Percentiles rank a stretch among this genome's conserved stretches.
Evolutionary conservation across 2,797 vertebrate species (phyloP).

Genomic region (Tokudaia muenninki): DNA sequence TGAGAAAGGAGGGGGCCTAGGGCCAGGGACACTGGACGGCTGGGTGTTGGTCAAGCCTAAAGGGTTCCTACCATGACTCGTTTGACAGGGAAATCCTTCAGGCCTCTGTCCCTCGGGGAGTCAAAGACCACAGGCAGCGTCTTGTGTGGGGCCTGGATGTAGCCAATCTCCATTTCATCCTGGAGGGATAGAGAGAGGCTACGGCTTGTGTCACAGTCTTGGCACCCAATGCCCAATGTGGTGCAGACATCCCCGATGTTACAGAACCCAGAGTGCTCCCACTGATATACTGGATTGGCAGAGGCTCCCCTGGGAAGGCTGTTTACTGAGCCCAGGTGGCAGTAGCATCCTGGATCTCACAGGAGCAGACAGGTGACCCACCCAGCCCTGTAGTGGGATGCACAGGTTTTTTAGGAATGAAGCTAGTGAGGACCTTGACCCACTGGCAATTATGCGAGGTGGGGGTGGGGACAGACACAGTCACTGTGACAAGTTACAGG

Average conservation of each 20-base stretch:
- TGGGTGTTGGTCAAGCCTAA: fast-evolving
- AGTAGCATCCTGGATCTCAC: fast-evolving
- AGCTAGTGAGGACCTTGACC: neutral
- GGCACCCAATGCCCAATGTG: no score
- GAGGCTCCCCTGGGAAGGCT: neutral
- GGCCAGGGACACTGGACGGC: fast-evolving
- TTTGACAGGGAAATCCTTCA: slow-evolving; percentile 91
- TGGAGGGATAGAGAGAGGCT: slow-evolving; percentile 75
- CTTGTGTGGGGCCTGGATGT: slow-evolving; percentile 94
- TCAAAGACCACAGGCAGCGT: slow-evolving; percentile 95
- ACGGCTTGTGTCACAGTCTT: fast-evolving
- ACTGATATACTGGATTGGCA: fast-evolving
- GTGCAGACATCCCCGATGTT: neutral
- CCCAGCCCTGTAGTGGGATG: neutral
- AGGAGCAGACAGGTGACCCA: neutral
- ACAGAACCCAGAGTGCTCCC: neutral
- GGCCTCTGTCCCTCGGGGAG: slow-evolving; percentile 92
- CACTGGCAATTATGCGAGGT: fast-evolving
- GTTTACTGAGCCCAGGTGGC: neutral
- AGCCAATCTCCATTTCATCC: slow-evolving; percentile 98
- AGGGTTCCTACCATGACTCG: slow-evolving; percentile 87
- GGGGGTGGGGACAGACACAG: neutral
- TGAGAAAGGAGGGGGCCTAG: neutral
- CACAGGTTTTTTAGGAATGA: neutral
- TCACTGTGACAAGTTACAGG: neutral